Evolutionary conservation across 30 jellyfish, hydroid and myxozoan genomes (phyloP).

Genomic region (Aurelia sp.): DNA sequence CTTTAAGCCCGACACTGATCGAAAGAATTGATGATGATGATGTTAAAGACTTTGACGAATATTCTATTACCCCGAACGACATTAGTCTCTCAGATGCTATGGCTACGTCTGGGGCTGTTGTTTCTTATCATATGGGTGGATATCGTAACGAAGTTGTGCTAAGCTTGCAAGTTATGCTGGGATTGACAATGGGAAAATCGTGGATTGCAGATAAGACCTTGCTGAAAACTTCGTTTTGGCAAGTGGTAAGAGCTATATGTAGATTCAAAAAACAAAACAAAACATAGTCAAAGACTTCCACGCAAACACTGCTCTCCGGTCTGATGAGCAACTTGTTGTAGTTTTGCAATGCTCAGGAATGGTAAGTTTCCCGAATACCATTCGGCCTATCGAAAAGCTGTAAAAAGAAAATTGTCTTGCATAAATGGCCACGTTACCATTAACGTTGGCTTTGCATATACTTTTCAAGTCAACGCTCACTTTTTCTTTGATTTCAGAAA

Average conservation of each 20-base stretch:
- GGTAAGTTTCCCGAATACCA: too few species aligned
- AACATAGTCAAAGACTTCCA: too few species aligned
- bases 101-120: slow-evolving; percentile 88
- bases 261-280: too few species aligned
- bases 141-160: slow-evolving; percentile 50
- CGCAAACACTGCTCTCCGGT: too few species aligned
- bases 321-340: too few species aligned
- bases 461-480: too few species aligned
- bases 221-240: neutral
- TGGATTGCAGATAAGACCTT: slow-evolving; percentile 67
- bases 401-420: too few species aligned
- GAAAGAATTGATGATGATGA: slow-evolving; percentile 78
- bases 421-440: too few species aligned
- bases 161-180: slow-evolving; percentile 69
- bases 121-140: slow-evolving; percentile 70
- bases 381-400: too few species aligned
- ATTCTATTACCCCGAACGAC: slow-evolving; percentile 56
- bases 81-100: slow-evolving; percentile 74
- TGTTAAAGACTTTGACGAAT: slow-evolving; percentile 48
- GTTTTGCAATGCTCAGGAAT: too few species aligned
- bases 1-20: slow-evolving; percentile 61
- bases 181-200: slow-evolving; percentile 78
- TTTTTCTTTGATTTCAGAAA: too few species aligned
- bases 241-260: slow-evolving; percentile 38
- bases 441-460: too few species aligned